Evolutionary conservation across 2,113 vertebrate species (phyloP).

Genomic region (Scopus umbretta): DNA sequence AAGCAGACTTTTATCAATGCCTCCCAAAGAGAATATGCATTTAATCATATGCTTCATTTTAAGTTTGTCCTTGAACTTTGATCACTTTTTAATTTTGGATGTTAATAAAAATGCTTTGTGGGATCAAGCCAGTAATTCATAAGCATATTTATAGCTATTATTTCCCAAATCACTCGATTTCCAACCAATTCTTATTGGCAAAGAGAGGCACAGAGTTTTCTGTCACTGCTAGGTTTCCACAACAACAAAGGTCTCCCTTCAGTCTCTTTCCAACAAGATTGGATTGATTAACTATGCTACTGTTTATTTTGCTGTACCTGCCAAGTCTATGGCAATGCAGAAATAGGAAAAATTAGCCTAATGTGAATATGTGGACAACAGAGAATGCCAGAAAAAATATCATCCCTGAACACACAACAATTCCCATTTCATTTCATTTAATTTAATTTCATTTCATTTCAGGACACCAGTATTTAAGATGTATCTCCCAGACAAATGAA

Average conservation of each 20-base stretch:
- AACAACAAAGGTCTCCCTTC: constrained; percentile 9
- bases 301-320: constrained; percentile 40
- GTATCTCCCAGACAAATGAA: background rate
- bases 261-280: background rate
- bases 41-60: background rate
- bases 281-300: constrained; percentile 36
- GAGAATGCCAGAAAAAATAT: constrained; percentile 50
- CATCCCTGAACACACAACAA: background rate
- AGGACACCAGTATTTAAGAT: background rate
- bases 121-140: background rate
- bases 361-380: constrained; percentile 11
- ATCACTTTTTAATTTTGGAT: background rate
- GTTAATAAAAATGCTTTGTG: constrained; percentile 42
- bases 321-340: constrained; percentile 33
- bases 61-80: background rate
- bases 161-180: background rate
- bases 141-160: background rate
- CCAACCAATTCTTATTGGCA: background rate
- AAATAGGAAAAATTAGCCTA: constrained; percentile 40
- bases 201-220: background rate
- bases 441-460: background rate
- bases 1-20: background rate
- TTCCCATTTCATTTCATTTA: background rate
- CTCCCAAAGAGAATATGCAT: background rate
- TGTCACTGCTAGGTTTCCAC: background rate